Percentiles rank a stretch among this genome's conserved stretches.
These are phyloP conservation scores for Lycaon pictus DNA, from an alignment of 2,113 vertebrate species.

Conservation along the genomic window DNA sequence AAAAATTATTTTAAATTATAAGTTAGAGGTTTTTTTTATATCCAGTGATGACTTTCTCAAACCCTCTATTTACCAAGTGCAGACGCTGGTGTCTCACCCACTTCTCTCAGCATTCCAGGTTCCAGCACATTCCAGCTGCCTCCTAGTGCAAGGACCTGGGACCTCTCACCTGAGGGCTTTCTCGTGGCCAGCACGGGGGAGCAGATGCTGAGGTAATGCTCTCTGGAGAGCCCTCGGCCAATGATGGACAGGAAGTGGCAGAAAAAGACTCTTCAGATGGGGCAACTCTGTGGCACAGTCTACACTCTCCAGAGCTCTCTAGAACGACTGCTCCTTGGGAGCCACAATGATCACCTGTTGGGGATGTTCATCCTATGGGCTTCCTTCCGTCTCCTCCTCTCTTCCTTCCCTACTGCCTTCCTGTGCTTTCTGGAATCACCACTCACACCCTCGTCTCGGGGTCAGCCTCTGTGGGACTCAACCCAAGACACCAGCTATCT, in stretches of 20 bases:
- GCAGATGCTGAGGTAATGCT: not conserved
- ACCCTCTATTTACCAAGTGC: not conserved
- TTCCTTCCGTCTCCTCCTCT: too few species aligned
- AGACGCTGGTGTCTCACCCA: accelerated
- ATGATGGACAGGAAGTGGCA: too few species aligned
- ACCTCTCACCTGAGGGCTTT: not conserved
- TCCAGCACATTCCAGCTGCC: not conserved
- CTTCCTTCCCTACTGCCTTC: not conserved
- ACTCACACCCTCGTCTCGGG: not conserved
- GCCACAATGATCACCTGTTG: not conserved
- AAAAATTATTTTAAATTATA: not conserved
- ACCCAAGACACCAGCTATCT: not conserved
- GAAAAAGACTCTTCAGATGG: not conserved
- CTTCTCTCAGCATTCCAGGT: not conserved
- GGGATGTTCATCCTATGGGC: not conserved
- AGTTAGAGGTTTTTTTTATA: not conserved
- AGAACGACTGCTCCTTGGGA: not conserved
- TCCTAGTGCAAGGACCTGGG: too few species aligned
- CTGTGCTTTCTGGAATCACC: not conserved
- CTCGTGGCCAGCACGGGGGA: accelerated
- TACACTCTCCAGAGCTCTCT: not conserved
- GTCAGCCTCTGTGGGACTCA: too few species aligned
- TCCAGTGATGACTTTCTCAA: not conserved
- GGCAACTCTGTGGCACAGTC: too few species aligned
- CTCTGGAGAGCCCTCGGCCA: not conserved